These are phyloP conservation scores for Rhaphigaster nebulosa DNA, from an alignment of 2,888 invertebrate genomes.

Conservation along the genomic window DNA sequence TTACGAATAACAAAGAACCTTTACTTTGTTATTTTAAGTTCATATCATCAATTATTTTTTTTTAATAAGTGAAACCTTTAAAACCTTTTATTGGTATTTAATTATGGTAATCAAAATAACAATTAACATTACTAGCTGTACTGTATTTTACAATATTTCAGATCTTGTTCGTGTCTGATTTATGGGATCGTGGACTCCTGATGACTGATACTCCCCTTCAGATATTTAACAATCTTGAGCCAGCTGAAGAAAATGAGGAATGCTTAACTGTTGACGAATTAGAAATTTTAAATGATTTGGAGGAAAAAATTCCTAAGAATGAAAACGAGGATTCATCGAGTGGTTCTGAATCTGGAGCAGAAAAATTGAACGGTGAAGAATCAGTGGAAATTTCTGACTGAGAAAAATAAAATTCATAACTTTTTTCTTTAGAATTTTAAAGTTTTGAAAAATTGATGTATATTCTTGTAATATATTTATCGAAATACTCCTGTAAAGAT, in stretches of 20 bases:
- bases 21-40: not conserved
- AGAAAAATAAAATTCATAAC: not conserved
- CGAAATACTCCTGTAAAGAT: not conserved
- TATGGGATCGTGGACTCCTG: slow-evolving; percentile 88
- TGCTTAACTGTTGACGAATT: slow-evolving; percentile 41
- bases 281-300: slow-evolving; percentile 22
- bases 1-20: too few relatives aligned
- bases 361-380: not conserved
- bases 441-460: not conserved
- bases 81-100: not conserved
- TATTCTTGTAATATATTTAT: not conserved
- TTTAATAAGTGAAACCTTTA: not conserved
- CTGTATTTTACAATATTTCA: slow-evolving; percentile 48
- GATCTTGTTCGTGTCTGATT: slow-evolving; percentile 73
- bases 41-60: not conserved
- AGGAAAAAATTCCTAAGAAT: slow-evolving; percentile 54
- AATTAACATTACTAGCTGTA: not conserved
- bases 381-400: not conserved
- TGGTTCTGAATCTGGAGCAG: not conserved
- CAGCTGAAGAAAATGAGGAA: not conserved
- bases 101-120: not conserved
- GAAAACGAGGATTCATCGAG: not conserved
- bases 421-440: not conserved
- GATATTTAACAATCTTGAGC: not conserved
- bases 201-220: slow-evolving; percentile 78